Evolutionary conservation across 2,797 vertebrate species (phyloP), one percentile per base, ranked within the genome.

Genomic region (Acipenser transmontanus): DNA sequence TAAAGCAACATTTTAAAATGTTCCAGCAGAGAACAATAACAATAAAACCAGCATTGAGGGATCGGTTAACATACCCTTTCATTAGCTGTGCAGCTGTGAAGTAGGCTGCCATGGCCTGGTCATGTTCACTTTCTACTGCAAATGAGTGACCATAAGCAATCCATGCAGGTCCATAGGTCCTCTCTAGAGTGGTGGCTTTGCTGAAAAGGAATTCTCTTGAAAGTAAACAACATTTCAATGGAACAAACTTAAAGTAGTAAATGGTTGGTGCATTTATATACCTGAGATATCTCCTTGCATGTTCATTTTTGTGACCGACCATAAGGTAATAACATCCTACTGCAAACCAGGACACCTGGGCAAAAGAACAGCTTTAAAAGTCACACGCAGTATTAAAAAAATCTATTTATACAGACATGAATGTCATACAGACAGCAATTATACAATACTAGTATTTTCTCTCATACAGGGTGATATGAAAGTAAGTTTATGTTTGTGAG

Each of bases 281-380:
- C 97, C 97, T 98, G 56, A 99, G 94, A 49, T 99, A 99, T 71
- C 96, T 90, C 69, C 97, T 91, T 47, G 97, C 96, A 14, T 98
- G 95, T 76, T 99, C 96, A 17, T 99, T 99, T 90, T 98, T 99
- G 81, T 98, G 96, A 56, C 97, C 97, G 17, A 99, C 96, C 97
- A 99, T 99, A 68, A 99, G 93, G 87, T 99, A 99, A 71, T 98
- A 99, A 80, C 97, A 99, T 61, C 96, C 96, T 69, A 99, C 96
- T 61, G 97, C 95, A 91, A 98, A 98, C 97, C 97, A 99, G 0
- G 90, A 91, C 7, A 92, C 91, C 91, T 92, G 76, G 64, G 9
- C 7, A 11, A 75, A 1, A 56, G n/a, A 54, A 54, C 52, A 54
- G n/a, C 8, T 9, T 9, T 1, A 61, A 61, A 66, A 34, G 34